Evolutionary conservation across 2,888 invertebrate genomes (phyloP), one percentile per base, ranked within the genome.

Genomic region (Ecliptopera silaceata): DNA sequence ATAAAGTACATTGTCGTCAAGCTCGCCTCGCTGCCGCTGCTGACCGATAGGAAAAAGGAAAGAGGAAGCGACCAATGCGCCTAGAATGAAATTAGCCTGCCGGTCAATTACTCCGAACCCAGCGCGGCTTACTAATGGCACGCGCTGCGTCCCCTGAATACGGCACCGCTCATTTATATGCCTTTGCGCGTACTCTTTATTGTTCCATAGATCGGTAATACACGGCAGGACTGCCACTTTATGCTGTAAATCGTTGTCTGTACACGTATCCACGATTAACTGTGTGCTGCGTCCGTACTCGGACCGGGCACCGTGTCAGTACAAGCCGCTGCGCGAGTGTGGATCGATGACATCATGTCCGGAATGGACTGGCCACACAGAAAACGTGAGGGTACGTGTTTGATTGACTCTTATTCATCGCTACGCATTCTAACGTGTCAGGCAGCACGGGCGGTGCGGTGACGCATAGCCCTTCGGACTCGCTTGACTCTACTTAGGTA

Each of bases 11-110:
- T 71, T 73, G 70, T 75, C 70, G 69, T 72, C 69, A 73, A 72
- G 71, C 68, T 69, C 71, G 79, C 74, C 82, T 79, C 79, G 82
- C 79, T 81, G 77, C 72, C 78, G 79, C 74, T 76, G 81, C 80
- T 90, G 89, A 88, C 89, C 89, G 90, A 89, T 91, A 89, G 90
- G 89, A 90, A 91, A 90, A 84, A 89, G 90, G 90, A 88, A 91
- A 90, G 89, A 91, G 90, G 90, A 91, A 91, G 86, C 86, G 75
- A 66, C 76, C 80, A 80, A 90, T 88, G 90, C 86, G 88, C 71
- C 73, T 88, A 82, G 90, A 89, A 90, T 91, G 84, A 88, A 84
- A 91, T 90, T 86, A 90, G 84, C 85, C 75, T 77, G 83, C 71
- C 88, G 90, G 90, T 90, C 90, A 88, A 91, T 91, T 91, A 88